Conservation (phyloP, 2,113 vertebrate species). For the Mohoua ochrocephala region DNA sequence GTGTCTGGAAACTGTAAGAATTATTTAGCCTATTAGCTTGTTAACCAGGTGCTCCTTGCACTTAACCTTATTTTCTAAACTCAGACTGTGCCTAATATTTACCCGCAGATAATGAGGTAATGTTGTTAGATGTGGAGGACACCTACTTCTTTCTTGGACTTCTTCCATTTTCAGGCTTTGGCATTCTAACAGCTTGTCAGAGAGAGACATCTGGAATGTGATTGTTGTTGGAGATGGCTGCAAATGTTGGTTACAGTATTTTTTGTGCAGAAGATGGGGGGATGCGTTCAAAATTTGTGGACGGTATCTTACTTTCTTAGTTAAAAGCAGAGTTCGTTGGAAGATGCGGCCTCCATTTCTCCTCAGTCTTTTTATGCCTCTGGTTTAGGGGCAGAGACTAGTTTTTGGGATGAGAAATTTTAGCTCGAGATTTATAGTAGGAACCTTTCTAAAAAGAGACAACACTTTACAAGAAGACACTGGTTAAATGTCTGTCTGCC, state of each 20-base stretch:
- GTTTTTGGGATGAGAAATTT: background rate
- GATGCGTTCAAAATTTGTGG: background rate
- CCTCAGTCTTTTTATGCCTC: background rate
- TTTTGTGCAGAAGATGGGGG: background rate
- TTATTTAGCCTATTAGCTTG: background rate
- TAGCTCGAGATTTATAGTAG: background rate
- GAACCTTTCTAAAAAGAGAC: background rate
- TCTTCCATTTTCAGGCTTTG: constrained; percentile 4
- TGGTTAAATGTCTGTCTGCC: background rate
- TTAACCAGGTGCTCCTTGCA: background rate
- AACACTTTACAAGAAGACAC: background rate
- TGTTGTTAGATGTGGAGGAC: background rate
- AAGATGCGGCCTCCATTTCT: background rate
- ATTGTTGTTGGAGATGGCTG: background rate
- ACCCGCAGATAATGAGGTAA: constrained; percentile 6
- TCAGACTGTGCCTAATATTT: constrained; percentile 9
- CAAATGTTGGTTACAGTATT: background rate
- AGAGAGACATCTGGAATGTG: background rate
- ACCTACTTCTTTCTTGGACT: constrained; percentile 37
- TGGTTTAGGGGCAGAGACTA: background rate
- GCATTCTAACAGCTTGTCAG: background rate
- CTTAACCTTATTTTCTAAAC: constrained; percentile 38
- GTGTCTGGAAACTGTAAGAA: constrained; percentile 7
- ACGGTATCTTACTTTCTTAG: background rate
- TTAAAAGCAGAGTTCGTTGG: background rate